Evolutionary conservation across 2,888 invertebrate species (phyloP), one percentile per base, ranked within the genome.

Genomic region (Allygus modestus): DNA sequence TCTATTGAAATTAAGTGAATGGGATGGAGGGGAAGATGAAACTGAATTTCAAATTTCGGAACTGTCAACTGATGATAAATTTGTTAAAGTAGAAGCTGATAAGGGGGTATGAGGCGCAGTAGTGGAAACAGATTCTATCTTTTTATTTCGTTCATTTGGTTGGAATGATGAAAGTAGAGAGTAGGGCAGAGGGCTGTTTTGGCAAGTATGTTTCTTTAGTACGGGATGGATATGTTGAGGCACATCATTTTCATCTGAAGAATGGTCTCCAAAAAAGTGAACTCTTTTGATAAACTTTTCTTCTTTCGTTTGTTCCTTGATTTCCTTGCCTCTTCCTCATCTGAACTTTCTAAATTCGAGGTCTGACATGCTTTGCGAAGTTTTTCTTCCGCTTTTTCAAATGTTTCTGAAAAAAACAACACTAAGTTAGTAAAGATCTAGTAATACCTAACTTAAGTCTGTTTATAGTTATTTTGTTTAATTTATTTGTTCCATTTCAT

Each of bases 351-450:
- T 23, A 54, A 23, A 15, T 54, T 54, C 2, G 54, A 69, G 0
- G 69, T 69, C 17, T 69, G 31, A 17, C 31, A 69, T 17, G 31
- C 69, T 69, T 33, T 31, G 1, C 69, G 69, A 28, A 31, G n/a
- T 17, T 69, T 69, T 31, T 31, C 54, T 69, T 69, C 33, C 28
- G 69, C 69, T 33, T 69, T 69, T n/a, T 69, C 69, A 69, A 33
- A 69, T 15, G 31, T 33, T n/a, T 69, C 69, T 69, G 61, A 20
- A 31, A 61, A 61, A 28, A 9, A 23, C n/a, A n/a, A n/a, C n/a
- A 23, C 5, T 12, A 28, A 61, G 5, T 7, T 23, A 17, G 5
- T 15, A 4, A 54, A 23, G 2, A 7, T 9, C 2, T 54, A 17
- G 5, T 5, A 54, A 54, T 7, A 54, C 54, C 9, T 12, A n/a